Evolutionary conservation across 2,888 invertebrate genomes (phyloP), one percentile per base, ranked within the genome.

Genomic region (Trimorus sp.): DNA sequence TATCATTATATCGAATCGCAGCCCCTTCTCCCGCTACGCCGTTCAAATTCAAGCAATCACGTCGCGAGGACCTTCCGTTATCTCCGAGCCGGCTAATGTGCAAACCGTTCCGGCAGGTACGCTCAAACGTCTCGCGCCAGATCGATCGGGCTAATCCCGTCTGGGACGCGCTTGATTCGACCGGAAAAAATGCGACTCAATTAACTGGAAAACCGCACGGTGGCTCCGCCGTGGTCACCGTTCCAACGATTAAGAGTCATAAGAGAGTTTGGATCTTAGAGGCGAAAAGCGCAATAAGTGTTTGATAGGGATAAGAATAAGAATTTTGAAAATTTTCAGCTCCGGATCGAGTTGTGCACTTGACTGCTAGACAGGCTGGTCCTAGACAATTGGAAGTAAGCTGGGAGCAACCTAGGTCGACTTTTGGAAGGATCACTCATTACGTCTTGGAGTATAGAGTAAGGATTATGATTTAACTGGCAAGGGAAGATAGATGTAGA

Each of bases 21-120:
- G 75, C 58, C 84, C 84, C 15, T 73, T 75, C 58, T 82, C 77
- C 26, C 63, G 54, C 9, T 82, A 84, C 59, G 74, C 80, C 36
- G 82, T 84, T 60, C 82, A 84, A 63, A 75, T 84, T 58, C 82
- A 82, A 69, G 84, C 84, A 48, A 69, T 84, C 42, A 84, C 83
- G 40, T 70, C 76, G 12, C 74, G 60, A 37, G 84, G 84, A 42
- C 62, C 76, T 53, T 82, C 84, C 42, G 71, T 68, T 59, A 66
- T 71, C 45, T 81, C 84, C 7, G 70, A 76, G 11, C 53, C 76
- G 38, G 60, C 70, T 49, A 54, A 77, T 42, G 82, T 84, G 42
- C 63, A 75, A 63, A 79, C 83, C 42, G 66, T 75, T 49, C 75
- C 77, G 14, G 83, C 77, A 83, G 83, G 84, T 84, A 66, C 58